phyloP scores from a whole-genome alignment of 1,140 invertebrate genomes.

The Zaprionus gabonicus region DNA sequence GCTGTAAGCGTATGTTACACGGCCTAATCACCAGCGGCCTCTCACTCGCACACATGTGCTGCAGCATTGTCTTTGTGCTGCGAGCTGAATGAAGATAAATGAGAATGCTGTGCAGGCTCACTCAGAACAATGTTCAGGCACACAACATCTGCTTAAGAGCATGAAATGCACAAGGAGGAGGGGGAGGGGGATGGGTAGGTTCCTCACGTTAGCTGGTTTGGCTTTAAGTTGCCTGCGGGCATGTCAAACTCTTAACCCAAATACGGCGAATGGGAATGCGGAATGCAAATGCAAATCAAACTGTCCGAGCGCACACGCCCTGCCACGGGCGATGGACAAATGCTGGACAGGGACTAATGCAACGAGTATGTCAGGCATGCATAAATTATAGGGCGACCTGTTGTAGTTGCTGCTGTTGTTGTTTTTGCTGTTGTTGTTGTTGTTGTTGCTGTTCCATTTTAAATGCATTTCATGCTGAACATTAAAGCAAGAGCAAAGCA shows the following conservation, averaged over 20 bases:
- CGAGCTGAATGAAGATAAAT: constrained; percentile 41
- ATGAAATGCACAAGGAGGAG: not conserved
- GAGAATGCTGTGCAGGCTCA: not conserved
- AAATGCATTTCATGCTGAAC: constrained; percentile 59
- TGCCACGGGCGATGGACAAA: not conserved
- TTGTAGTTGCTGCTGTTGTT: not conserved
- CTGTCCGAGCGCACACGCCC: constrained; percentile 36
- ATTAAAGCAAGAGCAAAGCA: constrained; percentile 44
- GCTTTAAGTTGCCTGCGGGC: constrained; percentile 26
- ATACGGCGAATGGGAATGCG: constrained; percentile 27
- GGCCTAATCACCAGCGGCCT: not conserved
- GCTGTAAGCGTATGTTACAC: not conserved
- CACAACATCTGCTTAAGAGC: constrained; percentile 1
- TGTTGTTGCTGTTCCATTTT: constrained; percentile 40
- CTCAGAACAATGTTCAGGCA: not conserved
- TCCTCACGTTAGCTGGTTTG: constrained; percentile 1
- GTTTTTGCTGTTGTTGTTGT: not conserved
- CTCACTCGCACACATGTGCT: not conserved
- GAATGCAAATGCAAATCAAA: constrained; percentile 49
- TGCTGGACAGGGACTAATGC: constrained; percentile 31
- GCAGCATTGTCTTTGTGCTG: constrained; percentile 32
- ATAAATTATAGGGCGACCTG: constrained; percentile 40
- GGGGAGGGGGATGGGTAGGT: not conserved
- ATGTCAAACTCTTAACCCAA: constrained; percentile 32
- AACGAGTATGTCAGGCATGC: constrained; percentile 37